A percentile compares a stretch with the other conserved stretches of the same genome.
Conservation (phyloP, 2,888 invertebrate genomes). For the Eilema depressum region DNA sequence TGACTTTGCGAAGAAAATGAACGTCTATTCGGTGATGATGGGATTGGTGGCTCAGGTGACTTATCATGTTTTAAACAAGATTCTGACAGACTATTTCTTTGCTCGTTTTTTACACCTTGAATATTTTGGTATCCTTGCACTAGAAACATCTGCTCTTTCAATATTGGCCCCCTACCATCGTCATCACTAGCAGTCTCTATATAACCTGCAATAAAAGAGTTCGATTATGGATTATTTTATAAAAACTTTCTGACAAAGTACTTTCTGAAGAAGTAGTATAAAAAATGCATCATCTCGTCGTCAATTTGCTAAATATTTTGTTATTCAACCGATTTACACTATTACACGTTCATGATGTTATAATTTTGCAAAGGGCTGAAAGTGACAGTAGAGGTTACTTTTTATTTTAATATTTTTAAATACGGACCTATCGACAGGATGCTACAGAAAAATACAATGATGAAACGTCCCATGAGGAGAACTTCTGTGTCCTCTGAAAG, state of each 20-base stretch:
- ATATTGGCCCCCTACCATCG: conserved; percentile 1
- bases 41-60: conserved; percentile 8
- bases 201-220: conserved; percentile 31
- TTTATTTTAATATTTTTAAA: neutral
- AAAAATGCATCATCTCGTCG: no score
- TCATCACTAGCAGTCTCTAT: conserved; percentile 24
- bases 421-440: conserved; percentile 41
- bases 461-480: conserved; percentile 37
- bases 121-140: conserved; percentile 21
- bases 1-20: conserved; percentile 20
- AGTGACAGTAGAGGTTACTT: neutral
- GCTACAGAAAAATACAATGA: conserved; percentile 36
- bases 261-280: no score
- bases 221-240: no score
- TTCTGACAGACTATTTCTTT: conserved; percentile 30
- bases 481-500: conserved; percentile 10
- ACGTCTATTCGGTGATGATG: conserved; percentile 13
- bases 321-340: no score
- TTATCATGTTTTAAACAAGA: conserved; percentile 48
- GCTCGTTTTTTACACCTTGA: conserved; percentile 8
- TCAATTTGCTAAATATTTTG: no score
- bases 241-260: no score
- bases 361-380: neutral
- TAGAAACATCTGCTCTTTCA: conserved; percentile 18
- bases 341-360: no score